These are phyloP conservation scores for Canis aureus DNA, from an alignment of 2,113 vertebrate species.

Conservation along the genomic window DNA sequence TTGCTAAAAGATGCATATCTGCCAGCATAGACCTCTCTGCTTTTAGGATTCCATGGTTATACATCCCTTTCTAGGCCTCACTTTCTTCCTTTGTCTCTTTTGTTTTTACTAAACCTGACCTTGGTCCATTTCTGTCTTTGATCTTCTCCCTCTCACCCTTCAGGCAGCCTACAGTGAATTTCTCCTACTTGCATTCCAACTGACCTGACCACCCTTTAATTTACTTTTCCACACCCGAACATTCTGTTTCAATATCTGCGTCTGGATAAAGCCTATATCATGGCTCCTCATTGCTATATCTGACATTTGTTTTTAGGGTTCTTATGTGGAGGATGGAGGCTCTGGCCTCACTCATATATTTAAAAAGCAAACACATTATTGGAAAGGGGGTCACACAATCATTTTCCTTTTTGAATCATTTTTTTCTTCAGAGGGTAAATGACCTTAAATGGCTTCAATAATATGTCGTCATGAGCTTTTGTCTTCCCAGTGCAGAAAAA, in stretches of 20 bases:
- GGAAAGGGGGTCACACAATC: background rate
- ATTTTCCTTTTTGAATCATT: background rate
- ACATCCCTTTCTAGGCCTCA: background rate
- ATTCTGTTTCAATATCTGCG: background rate
- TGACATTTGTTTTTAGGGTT: background rate
- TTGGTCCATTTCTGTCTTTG: background rate
- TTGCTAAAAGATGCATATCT: background rate
- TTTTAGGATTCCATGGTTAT: background rate
- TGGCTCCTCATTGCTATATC: background rate
- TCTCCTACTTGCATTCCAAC: background rate
- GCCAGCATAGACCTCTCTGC: background rate
- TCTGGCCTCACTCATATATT: background rate
- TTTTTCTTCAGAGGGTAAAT: background rate
- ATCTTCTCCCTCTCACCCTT: background rate
- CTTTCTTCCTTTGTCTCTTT: background rate
- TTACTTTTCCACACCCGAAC: background rate
- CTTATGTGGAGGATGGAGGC: background rate
- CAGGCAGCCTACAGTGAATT: background rate
- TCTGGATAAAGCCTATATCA: background rate
- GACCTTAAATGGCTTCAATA: background rate
- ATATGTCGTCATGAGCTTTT: background rate
- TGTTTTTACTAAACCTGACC: background rate
- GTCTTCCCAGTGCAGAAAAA: background rate
- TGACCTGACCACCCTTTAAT: background rate
- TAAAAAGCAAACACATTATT: background rate